Evolutionary conservation across 2,888 invertebrate genomes (phyloP).

Genomic region (Malacosoma neustria): DNA sequence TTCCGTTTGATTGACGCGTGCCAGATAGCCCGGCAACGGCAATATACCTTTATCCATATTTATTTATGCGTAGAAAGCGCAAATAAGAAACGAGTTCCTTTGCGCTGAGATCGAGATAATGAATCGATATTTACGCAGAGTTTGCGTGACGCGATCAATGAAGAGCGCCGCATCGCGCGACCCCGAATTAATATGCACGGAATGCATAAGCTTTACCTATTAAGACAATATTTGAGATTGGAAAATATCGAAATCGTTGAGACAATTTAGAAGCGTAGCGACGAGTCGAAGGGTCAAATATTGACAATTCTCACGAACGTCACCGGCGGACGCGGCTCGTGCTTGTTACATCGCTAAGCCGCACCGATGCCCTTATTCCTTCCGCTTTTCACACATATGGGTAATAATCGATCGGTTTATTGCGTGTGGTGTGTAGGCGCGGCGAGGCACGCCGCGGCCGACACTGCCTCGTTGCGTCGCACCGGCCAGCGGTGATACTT

Average conservation of each 20-base stretch:
- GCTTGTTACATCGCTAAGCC: conserved; percentile 37
- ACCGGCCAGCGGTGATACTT: conserved; percentile 49
- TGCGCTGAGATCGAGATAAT: conserved; percentile 57
- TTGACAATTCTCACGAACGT: conserved; percentile 70
- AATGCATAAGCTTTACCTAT: conserved; percentile 24
- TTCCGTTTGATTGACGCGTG: conserved; percentile 72
- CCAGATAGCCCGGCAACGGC: conserved; percentile 56
- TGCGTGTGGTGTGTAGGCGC: conserved; percentile 54
- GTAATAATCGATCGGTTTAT: conserved; percentile 74
- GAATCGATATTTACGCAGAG: conserved; percentile 47
- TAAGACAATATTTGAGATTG: conserved; percentile 55
- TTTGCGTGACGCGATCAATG: conserved; percentile 29
- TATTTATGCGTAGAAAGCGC: conserved; percentile 70
- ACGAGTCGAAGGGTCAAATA: conserved; percentile 52
- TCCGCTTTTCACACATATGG: conserved; percentile 73
- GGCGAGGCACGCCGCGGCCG: conserved; percentile 5
- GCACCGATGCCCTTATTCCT: conserved; percentile 42
- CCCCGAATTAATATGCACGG: conserved; percentile 16
- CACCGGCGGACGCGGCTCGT: conserved; percentile 50
- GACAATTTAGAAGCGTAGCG: conserved; percentile 67
- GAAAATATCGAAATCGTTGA: conserved; percentile 68
- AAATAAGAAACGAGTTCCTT: conserved; percentile 65
- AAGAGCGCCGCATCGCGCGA: conserved; percentile 15
- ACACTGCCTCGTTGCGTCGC: too few species aligned
- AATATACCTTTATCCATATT: conserved; percentile 64